Evolutionary conservation across 2,797 vertebrate species (phyloP), one percentile per base, ranked within the genome.

Genomic region (Brachyalestes nurse): DNA sequence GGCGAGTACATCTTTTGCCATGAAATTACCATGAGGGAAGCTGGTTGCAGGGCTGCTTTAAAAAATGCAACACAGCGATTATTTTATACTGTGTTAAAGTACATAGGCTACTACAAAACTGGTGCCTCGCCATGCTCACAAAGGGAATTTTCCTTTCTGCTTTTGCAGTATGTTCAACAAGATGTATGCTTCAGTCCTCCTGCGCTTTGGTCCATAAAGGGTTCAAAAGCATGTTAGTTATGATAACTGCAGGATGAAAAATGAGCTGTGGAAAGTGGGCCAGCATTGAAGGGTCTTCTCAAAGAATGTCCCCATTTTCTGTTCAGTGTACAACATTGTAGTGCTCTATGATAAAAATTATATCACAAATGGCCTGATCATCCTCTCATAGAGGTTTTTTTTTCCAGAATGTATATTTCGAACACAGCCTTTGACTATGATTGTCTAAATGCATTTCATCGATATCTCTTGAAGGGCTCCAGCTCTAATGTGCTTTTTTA

Each of bases 271-370:
- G 14, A 78, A 82, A 73, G 75, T 82, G 75, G 81, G 81, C 62
- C 81, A 78, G 51, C 75, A 82, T 53, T 60, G 61, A 72, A 25
- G 75, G 66, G 19, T 73, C 76, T 78, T 45, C 75, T 66, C 70
- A 78, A 82, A 74, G 72, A 74, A 72, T 81, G 75, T 78, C 70
- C 81, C 42, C 61, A 78, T 82, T 82, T 82, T 73, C 60, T 67
- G 5, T 25, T 73, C 14, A 42, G n/a, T 67, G 70, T 67, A 73
- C 51, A 74, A 47, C 80, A 77, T 38, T 66, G 49, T 77, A 72
- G 38, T 45, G 21, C 25, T 58, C 34, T 21, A 21, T 13, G 38
- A 62, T 72, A 77, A 77, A 76, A 58, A 40, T 21, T 19, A 62
- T 38, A 21, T 12, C 8, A 12, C 34, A 72, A 76, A 51, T 71